phyloP scores from a whole-genome alignment of 2,113 vertebrate species.

The Eretmochelys imbricata region DNA sequence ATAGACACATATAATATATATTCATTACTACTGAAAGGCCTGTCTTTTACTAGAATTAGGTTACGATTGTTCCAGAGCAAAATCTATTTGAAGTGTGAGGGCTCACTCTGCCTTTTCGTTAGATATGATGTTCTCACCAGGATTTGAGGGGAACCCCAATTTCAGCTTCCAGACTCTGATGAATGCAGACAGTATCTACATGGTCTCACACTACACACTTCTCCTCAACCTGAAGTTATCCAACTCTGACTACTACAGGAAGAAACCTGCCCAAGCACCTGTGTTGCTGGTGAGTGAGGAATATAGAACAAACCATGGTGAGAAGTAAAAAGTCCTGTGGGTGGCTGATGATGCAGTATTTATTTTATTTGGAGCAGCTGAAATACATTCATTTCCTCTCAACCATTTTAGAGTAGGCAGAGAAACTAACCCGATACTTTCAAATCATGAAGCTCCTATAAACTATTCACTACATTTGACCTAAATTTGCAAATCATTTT shows the following conservation, averaged over 20 bases:
- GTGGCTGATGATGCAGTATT: not conserved
- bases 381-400: not conserved
- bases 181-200: constrained; percentile 95
- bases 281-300: constrained; percentile 83
- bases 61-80: constrained; percentile 18
- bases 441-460: not conserved
- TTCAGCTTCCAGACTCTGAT: constrained; percentile 91
- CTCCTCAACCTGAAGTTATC: constrained; percentile 95
- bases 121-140: constrained; percentile 92
- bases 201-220: constrained; percentile 90
- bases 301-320: not conserved
- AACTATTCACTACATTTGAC: not conserved
- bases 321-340: not conserved
- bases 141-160: constrained; percentile 84
- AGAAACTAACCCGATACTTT: not conserved
- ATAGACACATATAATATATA: not conserved
- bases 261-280: constrained; percentile 80
- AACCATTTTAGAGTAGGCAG: not conserved
- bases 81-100: constrained; percentile 49
- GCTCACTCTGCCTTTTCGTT: constrained; percentile 50
- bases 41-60: constrained; percentile 15
- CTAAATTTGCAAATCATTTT: not conserved
- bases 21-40: constrained; percentile 23
- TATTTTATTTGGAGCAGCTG: not conserved
- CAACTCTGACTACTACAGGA: constrained; percentile 90